Evolutionary conservation across 2,113 vertebrate species (phyloP).

Genomic region (Bos javanicus): DNA sequence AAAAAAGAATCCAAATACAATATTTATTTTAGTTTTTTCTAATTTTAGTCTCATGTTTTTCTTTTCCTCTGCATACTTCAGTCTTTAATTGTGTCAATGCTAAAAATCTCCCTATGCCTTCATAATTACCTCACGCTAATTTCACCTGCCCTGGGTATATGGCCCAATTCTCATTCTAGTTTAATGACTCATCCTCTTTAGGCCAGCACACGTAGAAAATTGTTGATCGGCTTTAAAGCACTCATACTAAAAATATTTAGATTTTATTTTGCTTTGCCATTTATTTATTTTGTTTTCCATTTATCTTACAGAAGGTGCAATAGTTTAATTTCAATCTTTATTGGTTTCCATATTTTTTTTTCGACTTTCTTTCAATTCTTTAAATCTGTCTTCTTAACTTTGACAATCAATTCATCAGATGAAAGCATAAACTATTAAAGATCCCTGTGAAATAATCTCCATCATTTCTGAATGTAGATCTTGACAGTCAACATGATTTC

Average conservation of each 20-base stretch:
- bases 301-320: background rate
- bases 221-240: background rate
- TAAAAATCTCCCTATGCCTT: background rate
- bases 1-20: background rate
- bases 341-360: background rate
- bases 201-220: conserved; percentile 26
- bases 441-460: background rate
- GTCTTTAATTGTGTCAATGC: background rate
- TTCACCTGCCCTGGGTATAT: conserved; percentile 32
- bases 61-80: background rate
- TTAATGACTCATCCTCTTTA: conserved; percentile 14
- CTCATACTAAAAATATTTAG: background rate
- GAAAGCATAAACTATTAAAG: background rate
- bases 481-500: background rate
- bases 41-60: background rate
- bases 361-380: background rate
- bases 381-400: background rate
- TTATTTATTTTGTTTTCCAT: background rate
- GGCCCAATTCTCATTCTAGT: conserved; percentile 38
- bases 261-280: background rate
- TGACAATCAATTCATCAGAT: background rate
- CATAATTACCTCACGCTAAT: conserved; percentile 21
- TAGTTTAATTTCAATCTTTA: background rate
- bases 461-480: background rate
- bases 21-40: background rate